These are phyloP conservation scores for Kryptolebias marmoratus DNA, from an alignment of 2,113 vertebrate species.

Conservation along the genomic window DNA sequence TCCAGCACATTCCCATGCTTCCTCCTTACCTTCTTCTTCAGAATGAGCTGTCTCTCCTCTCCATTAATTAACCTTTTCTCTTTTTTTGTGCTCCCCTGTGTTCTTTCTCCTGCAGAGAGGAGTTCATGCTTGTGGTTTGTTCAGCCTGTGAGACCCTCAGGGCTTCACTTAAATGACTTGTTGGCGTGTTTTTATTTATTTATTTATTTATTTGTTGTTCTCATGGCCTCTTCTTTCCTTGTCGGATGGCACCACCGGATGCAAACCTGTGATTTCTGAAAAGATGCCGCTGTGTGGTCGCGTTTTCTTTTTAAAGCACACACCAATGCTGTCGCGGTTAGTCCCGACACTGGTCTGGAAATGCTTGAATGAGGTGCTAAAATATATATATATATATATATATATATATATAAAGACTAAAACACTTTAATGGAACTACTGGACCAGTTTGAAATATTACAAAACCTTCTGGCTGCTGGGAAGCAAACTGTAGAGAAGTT, in stretches of 20 bases:
- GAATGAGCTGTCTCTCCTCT: slow-evolving; percentile 64
- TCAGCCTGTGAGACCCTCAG: slow-evolving; percentile 57
- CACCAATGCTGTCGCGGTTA: no score
- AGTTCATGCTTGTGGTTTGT: slow-evolving; percentile 67
- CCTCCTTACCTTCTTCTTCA: slow-evolving; percentile 26
- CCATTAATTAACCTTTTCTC: slow-evolving; percentile 65
- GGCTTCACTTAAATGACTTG: slow-evolving; percentile 61
- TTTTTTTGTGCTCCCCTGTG: neutral
- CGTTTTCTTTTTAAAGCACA: no score
- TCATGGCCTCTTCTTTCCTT: slow-evolving; percentile 11
- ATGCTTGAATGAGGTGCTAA: no score
- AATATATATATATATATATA: no score
- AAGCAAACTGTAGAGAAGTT: no score
- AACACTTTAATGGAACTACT: no score
- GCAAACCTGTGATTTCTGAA: neutral
- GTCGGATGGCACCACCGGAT: slow-evolving; percentile 50
- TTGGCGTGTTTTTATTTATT: slow-evolving; percentile 28
- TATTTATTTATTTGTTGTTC: neutral
- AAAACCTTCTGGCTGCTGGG: no score
- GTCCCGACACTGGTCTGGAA: no score
- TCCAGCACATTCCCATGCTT: slow-evolving; percentile 45
- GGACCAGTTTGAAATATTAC: no score
- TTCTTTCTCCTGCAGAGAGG: slow-evolving; percentile 21
- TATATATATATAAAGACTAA: no score
- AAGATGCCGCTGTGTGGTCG: no score